phyloP scores from a whole-genome alignment of 37 sponge, comb jelly and placozoan species.

The Chondrosia reniformis region DNA sequence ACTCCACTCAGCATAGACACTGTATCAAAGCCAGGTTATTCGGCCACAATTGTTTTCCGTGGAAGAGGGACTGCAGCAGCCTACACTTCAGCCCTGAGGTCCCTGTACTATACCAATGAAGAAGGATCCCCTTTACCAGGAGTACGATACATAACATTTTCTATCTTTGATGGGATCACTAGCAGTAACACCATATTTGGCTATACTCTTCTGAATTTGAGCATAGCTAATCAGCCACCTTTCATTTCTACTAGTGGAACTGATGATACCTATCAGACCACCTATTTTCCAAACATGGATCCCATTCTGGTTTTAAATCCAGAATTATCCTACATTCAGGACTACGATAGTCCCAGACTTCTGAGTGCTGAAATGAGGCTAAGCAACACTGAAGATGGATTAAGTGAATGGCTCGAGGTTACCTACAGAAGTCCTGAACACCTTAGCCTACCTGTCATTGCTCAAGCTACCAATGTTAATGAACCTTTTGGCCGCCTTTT shows the following conservation, averaged over 20 bases:
- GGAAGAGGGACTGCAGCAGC: constrained; percentile 39
- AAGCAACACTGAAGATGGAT: constrained; percentile 42
- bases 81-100: constrained; percentile 46
- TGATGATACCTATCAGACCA: constrained; percentile 13
- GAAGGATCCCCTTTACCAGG: constrained; percentile 48
- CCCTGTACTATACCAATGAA: constrained; percentile 40
- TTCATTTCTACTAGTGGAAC: constrained; percentile 49
- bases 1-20: constrained; percentile 19
- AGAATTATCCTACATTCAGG: constrained; percentile 32
- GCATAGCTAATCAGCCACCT: constrained; percentile 54
- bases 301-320: constrained; percentile 62
- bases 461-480: constrained; percentile 41
- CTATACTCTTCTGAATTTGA: constrained; percentile 35
- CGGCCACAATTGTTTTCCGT: constrained; percentile 23
- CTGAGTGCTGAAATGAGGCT: constrained; percentile 45
- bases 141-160: constrained; percentile 32
- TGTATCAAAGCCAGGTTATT: background rate
- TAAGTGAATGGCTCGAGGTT: constrained; percentile 41
- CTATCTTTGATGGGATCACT: constrained; percentile 54
- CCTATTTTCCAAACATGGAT: constrained; percentile 55
- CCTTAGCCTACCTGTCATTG: constrained; percentile 55
- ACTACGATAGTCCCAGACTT: constrained; percentile 61
- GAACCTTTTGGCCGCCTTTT: constrained; percentile 51
- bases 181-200: background rate
- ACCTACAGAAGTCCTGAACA: constrained; percentile 57